Evolutionary conservation across 2,888 invertebrate species (phyloP), one percentile per base, ranked within the genome.

Genomic region (Hirtodrosophila alboralis): DNA sequence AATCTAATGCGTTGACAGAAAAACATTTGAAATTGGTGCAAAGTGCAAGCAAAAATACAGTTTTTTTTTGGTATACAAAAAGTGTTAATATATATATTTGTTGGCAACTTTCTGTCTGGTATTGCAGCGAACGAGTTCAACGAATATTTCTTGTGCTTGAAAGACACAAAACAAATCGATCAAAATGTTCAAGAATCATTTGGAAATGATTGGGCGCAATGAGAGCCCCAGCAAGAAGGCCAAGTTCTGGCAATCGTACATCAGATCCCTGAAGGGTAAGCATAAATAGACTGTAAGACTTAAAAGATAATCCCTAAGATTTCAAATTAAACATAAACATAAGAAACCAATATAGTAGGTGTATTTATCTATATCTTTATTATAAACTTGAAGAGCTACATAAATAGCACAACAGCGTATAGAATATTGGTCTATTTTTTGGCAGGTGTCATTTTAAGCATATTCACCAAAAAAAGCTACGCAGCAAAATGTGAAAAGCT

Each of bases 161-260:
- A 76, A 81, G 62, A 69, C 69, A 76, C 68, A 73, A 81, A 83
- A 93, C 92, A 93, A 93, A 91, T 91, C 92, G 90, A 92, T 91
- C 93, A 95, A 94, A 93, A 95, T 96, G 95, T 96, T 96, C 93
- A 96, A 95, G 93, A 95, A 92, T 92, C 96, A 96, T 93, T 94
- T 96, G 92, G 96, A 96, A 92, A 96, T 96, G 95, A 96, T 96
- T 91, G 96, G 96, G 92, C 95, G 96, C 92, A 96, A 96, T 91
- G 96, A 96, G 93, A 94, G 95, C 91, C 94, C 96, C 91, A 95
- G 95, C 92, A 96, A 95, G 93, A 96, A 96, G 92, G 96, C 96
- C 91, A 96, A 94, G 92, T 96, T 96, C 92, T 96, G 96, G 96
- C 96, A 96, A 92, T 96, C 96, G 90, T 96, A 95, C 91, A 96